These are phyloP conservation scores for Elgonia sp. DNA, from an alignment of 2,888 invertebrate species.

Conservation along the genomic window DNA sequence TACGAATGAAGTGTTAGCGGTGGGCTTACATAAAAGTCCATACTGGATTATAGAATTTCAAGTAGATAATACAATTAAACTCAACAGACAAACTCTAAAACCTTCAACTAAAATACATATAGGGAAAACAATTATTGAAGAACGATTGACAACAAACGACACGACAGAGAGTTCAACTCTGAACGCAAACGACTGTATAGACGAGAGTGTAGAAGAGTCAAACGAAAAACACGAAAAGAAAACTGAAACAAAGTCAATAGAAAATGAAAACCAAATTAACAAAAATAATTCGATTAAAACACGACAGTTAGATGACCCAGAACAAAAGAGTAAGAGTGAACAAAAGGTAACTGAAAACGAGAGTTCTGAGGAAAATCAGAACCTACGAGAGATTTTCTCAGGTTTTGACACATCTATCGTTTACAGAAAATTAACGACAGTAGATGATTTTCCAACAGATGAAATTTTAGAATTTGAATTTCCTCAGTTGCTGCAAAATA, in stretches of 20 bases:
- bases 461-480: background rate
- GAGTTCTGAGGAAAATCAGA: background rate
- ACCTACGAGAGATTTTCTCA: background rate
- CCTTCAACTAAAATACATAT: too few species aligned
- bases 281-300: background rate
- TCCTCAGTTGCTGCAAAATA: background rate
- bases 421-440: background rate
- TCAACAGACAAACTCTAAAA: too few species aligned
- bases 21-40: slow-evolving; percentile 20
- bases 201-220: too few species aligned
- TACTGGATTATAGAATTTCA: slow-evolving; percentile 42
- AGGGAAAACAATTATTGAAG: too few species aligned
- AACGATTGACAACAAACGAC: too few species aligned
- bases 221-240: too few species aligned
- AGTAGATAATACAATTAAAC: too few species aligned
- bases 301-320: background rate
- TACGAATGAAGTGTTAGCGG: slow-evolving; percentile 27
- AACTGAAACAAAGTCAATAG: background rate
- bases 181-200: too few species aligned
- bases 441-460: background rate
- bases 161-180: too few species aligned
- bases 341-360: slow-evolving; percentile 11
- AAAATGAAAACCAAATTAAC: background rate
- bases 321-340: background rate
- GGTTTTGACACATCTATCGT: background rate